Base-by-base conservation (phyloP, 2,888 invertebrate species). In the Pyrgus malvae region DNA sequence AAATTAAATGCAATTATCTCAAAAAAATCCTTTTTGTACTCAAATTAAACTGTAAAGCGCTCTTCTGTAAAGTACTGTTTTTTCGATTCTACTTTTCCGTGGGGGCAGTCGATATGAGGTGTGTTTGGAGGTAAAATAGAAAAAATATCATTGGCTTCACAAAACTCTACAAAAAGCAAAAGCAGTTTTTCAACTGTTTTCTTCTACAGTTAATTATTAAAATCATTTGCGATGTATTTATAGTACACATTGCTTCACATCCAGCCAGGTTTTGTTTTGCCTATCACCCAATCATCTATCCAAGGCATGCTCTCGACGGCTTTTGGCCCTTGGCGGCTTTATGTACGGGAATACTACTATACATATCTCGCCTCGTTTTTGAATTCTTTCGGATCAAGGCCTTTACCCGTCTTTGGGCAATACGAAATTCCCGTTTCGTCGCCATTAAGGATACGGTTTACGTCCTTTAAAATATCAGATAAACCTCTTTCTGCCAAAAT, bases 351-450 rank as follows among this genome's bases (percentile, higher is more conserved):
- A 60, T 3, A 62, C 55, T 19, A 59, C 46, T 9, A 29, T 11
- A 11, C 51, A 48, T 25, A 53, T 49, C n/a, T 59, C 40, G 38
- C 59, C 60, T 50, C 49, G 57, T 70, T 65, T 51, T 60, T 66
- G 12, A 29, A 65, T 4, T 70, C 69, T 58, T 60, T 72, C 40
- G 68, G 66, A n/a, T 59, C 68, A 54, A 72, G 60, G 51, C 71
- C 67, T 57, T 68, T 65, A 37, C 67, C 68, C 14, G 61, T 61
- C 41, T 68, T 67, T 37, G 68, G 67, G 37, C 66, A 68, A 23
- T 67, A 46, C 23, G 51, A 23, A 57, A 74, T 68, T 29, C 65
- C 61, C n/a, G n/a, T n/a, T n/a, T n/a, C n/a, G n/a, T n/a, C n/a
- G n/a, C n/a, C n/a, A n/a, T n/a, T n/a, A n/a, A n/a, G n/a, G n/a